Evolutionary conservation across 2,113 vertebrate species (phyloP).

Genomic region (Seriola rivoliana): DNA sequence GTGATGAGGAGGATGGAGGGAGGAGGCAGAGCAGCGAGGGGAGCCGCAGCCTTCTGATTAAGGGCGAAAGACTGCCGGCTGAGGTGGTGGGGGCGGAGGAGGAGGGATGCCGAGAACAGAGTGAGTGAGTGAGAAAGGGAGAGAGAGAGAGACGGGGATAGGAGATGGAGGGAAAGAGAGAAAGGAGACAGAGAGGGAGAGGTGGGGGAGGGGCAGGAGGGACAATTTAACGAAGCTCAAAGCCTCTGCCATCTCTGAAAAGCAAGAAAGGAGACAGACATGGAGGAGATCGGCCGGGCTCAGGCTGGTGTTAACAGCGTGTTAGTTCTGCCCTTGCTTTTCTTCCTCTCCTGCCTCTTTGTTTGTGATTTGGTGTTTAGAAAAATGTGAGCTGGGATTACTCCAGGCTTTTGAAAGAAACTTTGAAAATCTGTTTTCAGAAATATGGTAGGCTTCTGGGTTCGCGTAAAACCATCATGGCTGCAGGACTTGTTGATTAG

Average conservation of each 20-base stretch:
- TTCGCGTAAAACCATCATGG: constrained; percentile 18
- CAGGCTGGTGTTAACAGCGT: constrained; percentile 75
- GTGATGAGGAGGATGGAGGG: constrained; percentile 56
- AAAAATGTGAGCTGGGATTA: constrained; percentile 63
- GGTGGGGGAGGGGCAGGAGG: constrained; percentile 70
- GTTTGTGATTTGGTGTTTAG: constrained; percentile 68
- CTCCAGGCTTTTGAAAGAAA: constrained; percentile 50
- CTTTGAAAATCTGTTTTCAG: constrained; percentile 54
- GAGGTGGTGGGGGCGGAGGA: constrained; percentile 55
- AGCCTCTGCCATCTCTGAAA: constrained; percentile 77
- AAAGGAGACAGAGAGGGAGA: constrained; percentile 44
- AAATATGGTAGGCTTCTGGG: constrained; percentile 12
- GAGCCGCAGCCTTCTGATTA: constrained; percentile 81
- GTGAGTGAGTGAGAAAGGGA: constrained; percentile 29
- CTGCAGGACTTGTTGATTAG: constrained; percentile 53
- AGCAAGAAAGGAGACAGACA: constrained; percentile 69
- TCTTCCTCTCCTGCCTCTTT: constrained; percentile 61
- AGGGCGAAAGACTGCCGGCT: constrained; percentile 79
- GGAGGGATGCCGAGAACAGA: constrained; percentile 59
- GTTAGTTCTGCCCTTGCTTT: constrained; percentile 68
- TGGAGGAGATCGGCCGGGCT: constrained; percentile 66
- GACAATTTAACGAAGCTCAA: constrained; percentile 82
- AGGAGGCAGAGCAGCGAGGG: constrained; percentile 60
- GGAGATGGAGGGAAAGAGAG: constrained; percentile 56
- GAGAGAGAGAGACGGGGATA: constrained; percentile 52